Evolutionary conservation across 2,113 vertebrate genomes (phyloP).

Genomic region (Erythrocebus patas): DNA sequence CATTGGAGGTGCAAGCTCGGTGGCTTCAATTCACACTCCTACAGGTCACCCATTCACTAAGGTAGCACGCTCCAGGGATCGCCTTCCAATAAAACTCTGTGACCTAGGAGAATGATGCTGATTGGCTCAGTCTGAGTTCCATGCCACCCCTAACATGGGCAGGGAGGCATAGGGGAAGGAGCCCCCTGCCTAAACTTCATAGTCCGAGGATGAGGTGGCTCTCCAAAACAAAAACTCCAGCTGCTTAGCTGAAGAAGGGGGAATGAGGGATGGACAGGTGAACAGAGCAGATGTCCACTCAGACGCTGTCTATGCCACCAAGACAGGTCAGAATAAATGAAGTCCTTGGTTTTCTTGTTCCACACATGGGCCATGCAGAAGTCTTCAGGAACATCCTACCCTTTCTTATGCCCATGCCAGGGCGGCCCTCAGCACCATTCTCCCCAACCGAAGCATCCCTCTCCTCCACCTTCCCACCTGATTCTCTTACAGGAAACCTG

Average conservation of each 20-base stretch:
- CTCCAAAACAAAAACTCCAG: background rate
- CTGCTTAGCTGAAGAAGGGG: background rate
- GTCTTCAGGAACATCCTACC: background rate
- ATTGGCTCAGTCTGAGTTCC: background rate
- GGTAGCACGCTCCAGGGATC: background rate
- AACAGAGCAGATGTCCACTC: background rate
- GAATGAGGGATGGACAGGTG: background rate
- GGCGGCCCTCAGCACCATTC: background rate
- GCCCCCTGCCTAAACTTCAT: background rate
- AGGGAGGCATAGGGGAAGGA: too few species aligned
- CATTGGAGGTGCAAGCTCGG: background rate
- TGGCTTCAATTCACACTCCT: background rate
- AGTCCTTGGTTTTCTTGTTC: background rate
- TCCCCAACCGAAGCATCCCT: background rate
- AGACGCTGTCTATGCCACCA: background rate
- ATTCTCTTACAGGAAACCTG: background rate
- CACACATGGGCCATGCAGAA: background rate
- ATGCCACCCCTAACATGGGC: background rate
- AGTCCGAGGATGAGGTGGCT: background rate
- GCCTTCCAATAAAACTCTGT: background rate
- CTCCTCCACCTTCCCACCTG: background rate
- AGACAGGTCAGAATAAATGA: background rate
- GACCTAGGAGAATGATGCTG: background rate
- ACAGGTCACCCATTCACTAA: background rate
- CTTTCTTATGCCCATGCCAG: background rate